These are phyloP conservation scores for Gnathonemus echidnorhynchus DNA, from an alignment of 2,113 vertebrate species.

Conservation along the genomic window DNA sequence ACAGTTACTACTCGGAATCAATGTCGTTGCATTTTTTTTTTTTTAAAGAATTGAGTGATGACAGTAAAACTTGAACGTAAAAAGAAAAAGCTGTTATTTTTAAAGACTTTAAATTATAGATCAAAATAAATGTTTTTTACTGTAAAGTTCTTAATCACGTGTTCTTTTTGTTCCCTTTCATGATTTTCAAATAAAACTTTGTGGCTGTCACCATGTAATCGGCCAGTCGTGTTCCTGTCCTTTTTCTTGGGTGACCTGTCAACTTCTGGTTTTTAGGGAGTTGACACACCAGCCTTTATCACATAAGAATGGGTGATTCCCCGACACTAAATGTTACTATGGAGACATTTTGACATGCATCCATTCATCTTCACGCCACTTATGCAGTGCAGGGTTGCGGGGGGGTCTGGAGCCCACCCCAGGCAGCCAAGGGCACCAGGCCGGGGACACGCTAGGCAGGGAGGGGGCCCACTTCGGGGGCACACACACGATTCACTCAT, in stretches of 20 bases:
- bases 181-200: slow-evolving; percentile 57
- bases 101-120: slow-evolving; percentile 59
- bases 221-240: not conserved
- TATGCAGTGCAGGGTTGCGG: not conserved
- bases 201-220: slow-evolving; percentile 15
- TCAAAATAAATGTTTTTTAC: slow-evolving; percentile 37
- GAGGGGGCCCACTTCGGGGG: not conserved
- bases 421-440: not conserved
- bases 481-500: not conserved
- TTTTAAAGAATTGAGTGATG: not conserved
- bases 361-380: not conserved
- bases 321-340: not conserved
- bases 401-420: not conserved
- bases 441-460: not conserved
- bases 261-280: not conserved
- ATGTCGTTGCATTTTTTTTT: slow-evolving; percentile 2
- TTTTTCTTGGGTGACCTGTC: not conserved
- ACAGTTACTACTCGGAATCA: slow-evolving; percentile 31
- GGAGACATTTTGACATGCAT: not conserved
- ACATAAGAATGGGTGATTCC: not conserved
- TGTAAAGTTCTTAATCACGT: slow-evolving; percentile 40
- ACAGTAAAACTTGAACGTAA: slow-evolving; percentile 16
- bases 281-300: not conserved
- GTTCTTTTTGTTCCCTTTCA: not conserved
- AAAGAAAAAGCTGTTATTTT: slow-evolving; percentile 61